A percentile compares a stretch with the other conserved stretches of the same genome.
Conservation (phyloP, 2,113 vertebrate species). For the Burhinus oedicnemus region DNA sequence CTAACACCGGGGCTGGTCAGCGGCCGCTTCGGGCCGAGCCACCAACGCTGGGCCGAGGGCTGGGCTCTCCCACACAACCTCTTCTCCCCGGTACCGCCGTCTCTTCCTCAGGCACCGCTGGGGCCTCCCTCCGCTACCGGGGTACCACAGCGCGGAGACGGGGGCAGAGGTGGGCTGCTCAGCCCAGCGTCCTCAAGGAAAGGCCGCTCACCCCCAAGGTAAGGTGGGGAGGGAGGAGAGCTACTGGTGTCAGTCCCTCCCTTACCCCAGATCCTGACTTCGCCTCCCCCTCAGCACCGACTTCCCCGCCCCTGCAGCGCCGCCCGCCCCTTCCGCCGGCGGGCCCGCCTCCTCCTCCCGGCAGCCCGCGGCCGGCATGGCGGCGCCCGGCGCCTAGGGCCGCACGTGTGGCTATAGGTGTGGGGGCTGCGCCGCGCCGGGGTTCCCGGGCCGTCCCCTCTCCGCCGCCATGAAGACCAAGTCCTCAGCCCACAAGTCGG, state of each 20-base stretch:
- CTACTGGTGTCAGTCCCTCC: accelerated
- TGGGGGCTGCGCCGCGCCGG: no score
- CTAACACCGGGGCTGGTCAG: no score
- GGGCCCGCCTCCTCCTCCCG: background rate
- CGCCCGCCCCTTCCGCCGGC: conserved; percentile 21
- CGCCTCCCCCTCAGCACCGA: accelerated
- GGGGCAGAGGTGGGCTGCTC: accelerated
- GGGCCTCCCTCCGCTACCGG: background rate
- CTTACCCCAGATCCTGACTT: accelerated
- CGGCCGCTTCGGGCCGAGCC: background rate
- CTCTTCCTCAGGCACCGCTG: no score
- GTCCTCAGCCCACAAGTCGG: conserved; percentile 87
- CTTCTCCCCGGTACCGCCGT: background rate
- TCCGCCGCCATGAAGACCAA: conserved; percentile 81
- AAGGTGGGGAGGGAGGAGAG: accelerated
- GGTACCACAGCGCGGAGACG: background rate
- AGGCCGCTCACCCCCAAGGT: accelerated
- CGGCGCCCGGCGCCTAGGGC: background rate
- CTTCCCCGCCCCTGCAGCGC: no score
- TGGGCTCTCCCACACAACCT: accelerated
- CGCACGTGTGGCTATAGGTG: conserved; percentile 37
- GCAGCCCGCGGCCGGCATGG: conserved; percentile 71
- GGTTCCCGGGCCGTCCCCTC: no score
- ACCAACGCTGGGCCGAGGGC: background rate
- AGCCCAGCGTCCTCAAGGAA: accelerated